These are phyloP conservation scores for Benthosema pterotum DNA, from an alignment of 2,797 vertebrate genomes.

Conservation along the genomic window DNA sequence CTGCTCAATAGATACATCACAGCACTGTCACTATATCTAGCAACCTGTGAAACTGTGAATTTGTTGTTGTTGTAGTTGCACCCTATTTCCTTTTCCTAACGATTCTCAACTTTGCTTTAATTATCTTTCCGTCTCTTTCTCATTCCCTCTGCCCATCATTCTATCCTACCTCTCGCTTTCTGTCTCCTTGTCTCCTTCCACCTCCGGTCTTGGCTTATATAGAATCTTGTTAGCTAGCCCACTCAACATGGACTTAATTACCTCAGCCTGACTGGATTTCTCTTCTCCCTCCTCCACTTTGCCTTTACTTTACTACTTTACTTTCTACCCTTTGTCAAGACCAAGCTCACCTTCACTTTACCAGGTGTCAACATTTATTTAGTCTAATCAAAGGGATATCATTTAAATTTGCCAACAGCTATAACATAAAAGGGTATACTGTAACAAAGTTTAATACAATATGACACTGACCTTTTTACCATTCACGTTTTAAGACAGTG, in stretches of 20 bases:
- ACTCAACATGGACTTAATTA: constrained; percentile 64
- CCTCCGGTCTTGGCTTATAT: constrained; percentile 54
- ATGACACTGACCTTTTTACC: constrained; percentile 37
- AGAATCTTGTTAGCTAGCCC: constrained; percentile 58
- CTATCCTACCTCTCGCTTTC: neutral
- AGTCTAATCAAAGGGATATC: constrained; percentile 45
- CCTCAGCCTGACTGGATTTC: constrained; percentile 50
- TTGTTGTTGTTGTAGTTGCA: constrained; percentile 15
- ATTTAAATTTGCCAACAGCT: constrained; percentile 51
- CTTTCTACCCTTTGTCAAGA: constrained; percentile 4
- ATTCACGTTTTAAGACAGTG: too few species aligned
- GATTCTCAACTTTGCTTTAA: constrained; percentile 54
- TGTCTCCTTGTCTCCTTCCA: constrained; percentile 16
- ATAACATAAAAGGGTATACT: constrained; percentile 29
- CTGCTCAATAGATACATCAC: constrained; percentile 31
- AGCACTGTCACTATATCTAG: constrained; percentile 35
- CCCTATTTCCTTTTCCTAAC: constrained; percentile 47
- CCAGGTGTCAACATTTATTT: too few species aligned
- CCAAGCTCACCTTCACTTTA: neutral
- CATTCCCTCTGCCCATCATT: constrained; percentile 10
- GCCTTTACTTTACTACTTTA: constrained; percentile 15
- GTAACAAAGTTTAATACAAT: constrained; percentile 43
- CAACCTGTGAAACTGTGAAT: constrained; percentile 34
- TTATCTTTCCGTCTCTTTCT: constrained; percentile 48
- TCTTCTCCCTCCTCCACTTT: constrained; percentile 12